These are phyloP conservation scores for Syritta pipiens DNA, from an alignment of 2,888 invertebrate genomes.

Conservation along the genomic window DNA sequence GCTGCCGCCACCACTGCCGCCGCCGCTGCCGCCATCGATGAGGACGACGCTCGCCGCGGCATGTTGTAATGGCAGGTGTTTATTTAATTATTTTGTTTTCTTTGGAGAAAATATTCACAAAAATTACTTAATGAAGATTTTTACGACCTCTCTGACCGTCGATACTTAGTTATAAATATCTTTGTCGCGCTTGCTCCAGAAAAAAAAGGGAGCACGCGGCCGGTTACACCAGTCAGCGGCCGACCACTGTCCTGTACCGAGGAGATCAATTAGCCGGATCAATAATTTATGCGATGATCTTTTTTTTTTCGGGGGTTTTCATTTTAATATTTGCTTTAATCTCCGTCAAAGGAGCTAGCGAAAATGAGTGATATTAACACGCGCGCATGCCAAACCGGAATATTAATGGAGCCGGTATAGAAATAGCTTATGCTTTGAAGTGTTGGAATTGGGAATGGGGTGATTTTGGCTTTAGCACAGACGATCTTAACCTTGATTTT, in stretches of 20 bases:
- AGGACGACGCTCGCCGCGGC: slow-evolving; percentile 15
- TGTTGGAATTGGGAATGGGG: too few relatives aligned
- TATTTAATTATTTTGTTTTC: slow-evolving; percentile 67
- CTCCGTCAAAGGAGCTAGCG: neutral
- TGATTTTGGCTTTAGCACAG: too few relatives aligned
- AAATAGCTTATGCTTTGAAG: too few relatives aligned
- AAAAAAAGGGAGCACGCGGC: slow-evolving; percentile 20
- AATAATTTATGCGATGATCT: slow-evolving; percentile 46
- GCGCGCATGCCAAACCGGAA: slow-evolving; percentile 25
- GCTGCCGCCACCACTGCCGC: neutral
- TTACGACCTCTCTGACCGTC: slow-evolving; percentile 54
- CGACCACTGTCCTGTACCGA: slow-evolving; percentile 23
- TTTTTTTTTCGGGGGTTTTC: neutral
- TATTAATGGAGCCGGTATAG: slow-evolving; percentile 11
- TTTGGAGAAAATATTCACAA: slow-evolving; percentile 54
- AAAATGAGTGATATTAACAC: slow-evolving; percentile 3
- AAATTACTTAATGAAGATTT: slow-evolving; percentile 65
- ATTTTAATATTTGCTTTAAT: too few relatives aligned
- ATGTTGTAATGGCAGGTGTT: slow-evolving; percentile 66
- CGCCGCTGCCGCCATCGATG: neutral
- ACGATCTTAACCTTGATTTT: too few relatives aligned
- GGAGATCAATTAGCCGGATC: slow-evolving; percentile 49
- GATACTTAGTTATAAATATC: slow-evolving; percentile 55
- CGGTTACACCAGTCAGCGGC: slow-evolving; percentile 43
- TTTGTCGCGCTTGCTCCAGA: slow-evolving; percentile 50